Evolutionary conservation across 2,888 invertebrate genomes (phyloP), one percentile per base, ranked within the genome.

Genomic region (Melangyna quadrimaculata): DNA sequence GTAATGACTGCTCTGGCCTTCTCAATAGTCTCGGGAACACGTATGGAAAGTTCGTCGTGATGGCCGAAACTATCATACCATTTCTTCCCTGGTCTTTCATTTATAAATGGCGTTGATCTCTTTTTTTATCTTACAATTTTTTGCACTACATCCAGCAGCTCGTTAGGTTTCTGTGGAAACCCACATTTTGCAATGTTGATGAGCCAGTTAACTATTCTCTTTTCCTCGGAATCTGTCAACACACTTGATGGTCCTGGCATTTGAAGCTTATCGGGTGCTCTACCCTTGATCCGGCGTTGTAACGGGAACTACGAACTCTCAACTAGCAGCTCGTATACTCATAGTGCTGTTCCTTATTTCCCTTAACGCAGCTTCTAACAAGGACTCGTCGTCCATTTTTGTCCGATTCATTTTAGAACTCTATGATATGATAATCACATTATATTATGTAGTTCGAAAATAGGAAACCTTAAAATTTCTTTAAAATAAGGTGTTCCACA

Each of bases 1-100:
- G n/a, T n/a, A n/a, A n/a, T 55, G 1, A 17, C 48, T 48, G 32
- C 32, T 57, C 57, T 57, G 24, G 61, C 65, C 24, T 67, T 75
- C 10, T 43, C 14, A 14, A 75, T 37, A 14, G 22, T 57, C 29
- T 57, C 55, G 45, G 24, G n/a, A 22, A 19, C 17, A 51, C 32
- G 32, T 32, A 32, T 1, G 1, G 59, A 24, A 32, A n/a, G 5
- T 6, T 35, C 35, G 5, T 32, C 8, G 1, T 32, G 8, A 32
- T 32, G 32, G 32, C 32, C 6, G 32, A 32, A 32, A 32, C 32
- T 8, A 8, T 32, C 3, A 32, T 32, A 32, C 32, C 32, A 32
- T 32, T 32, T 32, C 8, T n/a, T n/a, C n/a, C n/a, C n/a, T n/a
- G n/a, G n/a, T n/a, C n/a, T n/a, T n/a, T n/a, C n/a, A n/a, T n/a